Evolutionary conservation across 2,888 invertebrate genomes (phyloP), one percentile per base, ranked within the genome.

Genomic region (Psylliodes chrysocephalus): DNA sequence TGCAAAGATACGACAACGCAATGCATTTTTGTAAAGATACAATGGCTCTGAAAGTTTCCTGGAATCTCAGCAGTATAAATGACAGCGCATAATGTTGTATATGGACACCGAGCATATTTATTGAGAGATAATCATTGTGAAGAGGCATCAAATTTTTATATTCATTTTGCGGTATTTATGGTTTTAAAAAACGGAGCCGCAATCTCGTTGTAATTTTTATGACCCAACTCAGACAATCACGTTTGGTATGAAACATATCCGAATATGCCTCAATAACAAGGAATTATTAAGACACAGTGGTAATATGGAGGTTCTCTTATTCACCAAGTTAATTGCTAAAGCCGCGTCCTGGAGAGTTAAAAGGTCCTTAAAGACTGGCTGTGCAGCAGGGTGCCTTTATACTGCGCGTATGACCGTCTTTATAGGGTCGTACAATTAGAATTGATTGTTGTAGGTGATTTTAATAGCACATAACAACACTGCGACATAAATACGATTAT

Each of bases 391-490:
- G 75, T 77, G 73, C 70, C 77, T 77, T 77, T 79, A 78, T 78
- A 77, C 75, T 71, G 70, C 76, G 68, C 76, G 73, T 76, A 76
- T 73, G 75, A 74, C 66, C 75, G 76, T 74, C 77, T 79, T 80
- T 80, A 80, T 79, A 78, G 79, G 78, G 78, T 77, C 76, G 76
- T 78, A 79, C 80, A 81, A 81, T 81, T 80, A 81, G 77, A 80
- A 80, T 78, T 80, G 80, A 81, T 81, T 79, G 80, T 79, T 79
- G 78, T 78, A 79, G 79, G 80, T 80, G 81, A 80, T 80, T 81
- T 79, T 80, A 79, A 79, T 76, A 77, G 77, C 75, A 75, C 75
- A 79, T 78, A 79, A 79, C 78, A 74, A 73, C 77, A 74, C 72
- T 70, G 71, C 73, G 75, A 78, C 78, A 77, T 81, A 79, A 80